Evolutionary conservation across 2,113 vertebrate genomes (phyloP).

Genomic region (Rynchops niger): DNA sequence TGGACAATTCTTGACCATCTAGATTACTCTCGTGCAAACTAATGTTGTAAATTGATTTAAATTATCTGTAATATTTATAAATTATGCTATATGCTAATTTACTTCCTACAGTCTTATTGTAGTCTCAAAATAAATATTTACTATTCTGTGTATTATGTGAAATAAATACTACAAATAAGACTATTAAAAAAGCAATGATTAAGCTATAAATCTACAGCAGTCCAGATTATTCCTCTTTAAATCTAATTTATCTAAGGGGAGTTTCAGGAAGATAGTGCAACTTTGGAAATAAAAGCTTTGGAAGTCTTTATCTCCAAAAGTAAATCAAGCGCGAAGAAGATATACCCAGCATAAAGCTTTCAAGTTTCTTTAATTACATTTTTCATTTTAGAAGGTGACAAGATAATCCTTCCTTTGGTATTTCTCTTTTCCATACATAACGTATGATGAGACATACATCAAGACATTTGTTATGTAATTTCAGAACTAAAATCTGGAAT

Average conservation of each 20-base stretch:
- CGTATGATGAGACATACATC: no score
- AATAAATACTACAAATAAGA: not conserved
- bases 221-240: not conserved
- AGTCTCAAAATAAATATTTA: not conserved
- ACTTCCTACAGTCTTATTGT: not conserved
- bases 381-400: not conserved
- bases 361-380: not conserved
- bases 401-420: not conserved
- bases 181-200: not conserved
- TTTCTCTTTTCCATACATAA: not conserved
- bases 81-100: not conserved
- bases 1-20: not conserved
- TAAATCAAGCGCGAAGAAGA: not conserved
- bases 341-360: not conserved
- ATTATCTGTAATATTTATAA: not conserved
- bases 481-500: not conserved
- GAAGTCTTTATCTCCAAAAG: not conserved
- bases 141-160: not conserved
- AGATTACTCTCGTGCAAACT: not conserved
- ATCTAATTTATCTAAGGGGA: not conserved
- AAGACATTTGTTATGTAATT: not conserved
- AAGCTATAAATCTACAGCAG: not conserved
- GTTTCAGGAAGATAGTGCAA: not conserved
- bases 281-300: not conserved
- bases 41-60: not conserved